Evolutionary conservation across 1,140 invertebrate genomes (phyloP), one percentile per base, ranked within the genome.

Genomic region (Trigoniulus corallinus): DNA sequence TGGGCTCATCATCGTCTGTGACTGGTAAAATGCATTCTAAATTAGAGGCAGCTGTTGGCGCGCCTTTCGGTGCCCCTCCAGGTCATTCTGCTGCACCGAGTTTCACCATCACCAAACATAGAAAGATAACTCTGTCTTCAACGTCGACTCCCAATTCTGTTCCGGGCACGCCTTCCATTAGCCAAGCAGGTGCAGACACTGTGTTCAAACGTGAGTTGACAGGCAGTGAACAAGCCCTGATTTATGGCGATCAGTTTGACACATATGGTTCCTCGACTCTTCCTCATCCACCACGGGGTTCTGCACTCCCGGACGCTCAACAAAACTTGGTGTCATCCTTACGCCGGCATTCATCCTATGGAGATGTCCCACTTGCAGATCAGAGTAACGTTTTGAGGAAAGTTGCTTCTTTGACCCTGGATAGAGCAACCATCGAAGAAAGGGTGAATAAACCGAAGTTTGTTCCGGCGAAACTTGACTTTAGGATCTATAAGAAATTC

Each of bases 401-500:
- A 69, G 82, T 88, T 20, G 82, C 84, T 21, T 85, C 82, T 37
- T 74, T 88, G 34, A 84, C 80, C 22, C 67, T 84, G 51, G 82
- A 84, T 54, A 76, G 76, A 57, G 72, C 72, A 26, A 72, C 71
- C 3, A 56, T 74, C 18, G 79, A 82, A 52, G 66, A 75, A 53
- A 72, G 70, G 56, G 65, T 77, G n/a, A 62, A 68, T 48, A 75
- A 77, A 53, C 81, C 81, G 29, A 81, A 80, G 62, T 81, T 80
- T 64, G 77, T 84, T 51, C 83, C 84, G 2, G 81, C 86, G 62
- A 88, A 86, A 67, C 68, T 88, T 56, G 80, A 87, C 68, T 85
- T 82, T 67, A 76, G 79, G 62, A 71, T 82, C 39, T 83, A 81
- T 61, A 82, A 88, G 68, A 86, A 84, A 68, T 89, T 88, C 68